Evolutionary conservation across 2,797 vertebrate species (phyloP).

Genomic region (Amblyopsis hoosieri): DNA sequence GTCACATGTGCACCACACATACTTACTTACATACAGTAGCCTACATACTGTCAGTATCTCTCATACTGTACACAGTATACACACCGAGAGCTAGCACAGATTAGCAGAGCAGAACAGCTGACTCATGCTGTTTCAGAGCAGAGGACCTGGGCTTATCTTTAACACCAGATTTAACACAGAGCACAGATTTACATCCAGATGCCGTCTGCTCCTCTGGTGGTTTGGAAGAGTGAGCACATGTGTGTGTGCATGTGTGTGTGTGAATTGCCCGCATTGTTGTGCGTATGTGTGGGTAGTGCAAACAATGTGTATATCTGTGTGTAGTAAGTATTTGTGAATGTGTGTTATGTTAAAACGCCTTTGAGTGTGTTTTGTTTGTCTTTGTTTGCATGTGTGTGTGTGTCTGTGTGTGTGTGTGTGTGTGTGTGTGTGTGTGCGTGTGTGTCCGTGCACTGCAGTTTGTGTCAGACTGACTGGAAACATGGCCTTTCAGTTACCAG

Average conservation of each 20-base stretch:
- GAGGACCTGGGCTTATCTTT: slow-evolving; percentile 62
- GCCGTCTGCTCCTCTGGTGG: slow-evolving; percentile 45
- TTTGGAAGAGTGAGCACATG: background rate
- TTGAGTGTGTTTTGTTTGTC: background rate
- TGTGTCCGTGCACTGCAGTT: slow-evolving; percentile 11
- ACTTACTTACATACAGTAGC: background rate
- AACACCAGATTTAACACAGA: slow-evolving; percentile 32
- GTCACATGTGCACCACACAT: background rate
- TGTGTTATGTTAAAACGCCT: no score
- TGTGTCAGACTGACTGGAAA: slow-evolving; percentile 40
- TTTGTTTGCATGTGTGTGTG: slow-evolving; percentile 8
- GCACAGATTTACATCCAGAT: slow-evolving; percentile 59
- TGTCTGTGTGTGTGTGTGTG: background rate
- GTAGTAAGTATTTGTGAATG: background rate
- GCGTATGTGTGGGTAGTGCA: background rate
- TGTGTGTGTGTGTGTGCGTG: slow-evolving; percentile 5
- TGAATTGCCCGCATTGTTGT: background rate
- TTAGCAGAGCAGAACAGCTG: slow-evolving; percentile 67
- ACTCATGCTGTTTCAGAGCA: slow-evolving; percentile 58
- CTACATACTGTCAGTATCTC: background rate
- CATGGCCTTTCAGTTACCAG: slow-evolving; percentile 61
- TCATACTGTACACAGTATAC: background rate
- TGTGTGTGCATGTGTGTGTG: background rate
- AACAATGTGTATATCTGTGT: background rate
- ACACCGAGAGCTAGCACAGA: slow-evolving; percentile 42